Percentiles rank a stretch among this genome's conserved stretches.
Conservation (phyloP, 2,113 vertebrate genomes). For the Xerus inauris region DNA sequence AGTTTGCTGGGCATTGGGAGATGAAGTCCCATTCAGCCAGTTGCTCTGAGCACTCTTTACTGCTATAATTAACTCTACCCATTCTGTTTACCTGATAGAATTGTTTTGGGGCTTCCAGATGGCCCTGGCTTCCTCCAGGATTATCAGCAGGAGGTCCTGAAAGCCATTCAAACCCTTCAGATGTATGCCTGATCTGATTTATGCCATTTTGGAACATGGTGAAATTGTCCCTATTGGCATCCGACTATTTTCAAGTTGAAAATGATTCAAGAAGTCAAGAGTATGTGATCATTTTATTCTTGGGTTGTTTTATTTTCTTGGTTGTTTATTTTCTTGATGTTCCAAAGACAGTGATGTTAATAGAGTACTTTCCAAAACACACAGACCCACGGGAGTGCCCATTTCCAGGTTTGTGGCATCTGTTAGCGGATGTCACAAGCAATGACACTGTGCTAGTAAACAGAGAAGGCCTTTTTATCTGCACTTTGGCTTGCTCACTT, state of each 20-base stretch:
- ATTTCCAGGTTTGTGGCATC: constrained; percentile 28
- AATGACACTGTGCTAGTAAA: background rate
- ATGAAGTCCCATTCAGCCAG: background rate
- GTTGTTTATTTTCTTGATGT: constrained; percentile 51
- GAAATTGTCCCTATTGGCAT: background rate
- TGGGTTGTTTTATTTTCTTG: constrained; percentile 44
- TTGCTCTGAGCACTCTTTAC: background rate
- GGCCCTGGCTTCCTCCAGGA: background rate
- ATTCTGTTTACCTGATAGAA: constrained; percentile 42
- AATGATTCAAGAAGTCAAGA: constrained; percentile 49
- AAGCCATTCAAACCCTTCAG: constrained; percentile 25
- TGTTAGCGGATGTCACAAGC: background rate
- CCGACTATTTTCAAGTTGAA: constrained; percentile 51
- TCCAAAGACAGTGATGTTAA: constrained; percentile 35
- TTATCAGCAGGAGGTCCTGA: constrained; percentile 16
- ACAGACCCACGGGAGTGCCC: background rate
- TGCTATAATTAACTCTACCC: background rate
- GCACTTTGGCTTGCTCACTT: background rate
- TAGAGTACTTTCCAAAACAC: constrained; percentile 36
- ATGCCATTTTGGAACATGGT: background rate
- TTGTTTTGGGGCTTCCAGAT: constrained; percentile 30
- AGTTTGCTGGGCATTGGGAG: background rate
- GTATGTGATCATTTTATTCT: constrained; percentile 33
- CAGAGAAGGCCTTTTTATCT: background rate
- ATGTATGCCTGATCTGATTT: constrained; percentile 43